Evolutionary conservation across 1,140 invertebrate species (phyloP), one percentile per base, ranked within the genome.

Genomic region (Hypsibius dujardini): DNA sequence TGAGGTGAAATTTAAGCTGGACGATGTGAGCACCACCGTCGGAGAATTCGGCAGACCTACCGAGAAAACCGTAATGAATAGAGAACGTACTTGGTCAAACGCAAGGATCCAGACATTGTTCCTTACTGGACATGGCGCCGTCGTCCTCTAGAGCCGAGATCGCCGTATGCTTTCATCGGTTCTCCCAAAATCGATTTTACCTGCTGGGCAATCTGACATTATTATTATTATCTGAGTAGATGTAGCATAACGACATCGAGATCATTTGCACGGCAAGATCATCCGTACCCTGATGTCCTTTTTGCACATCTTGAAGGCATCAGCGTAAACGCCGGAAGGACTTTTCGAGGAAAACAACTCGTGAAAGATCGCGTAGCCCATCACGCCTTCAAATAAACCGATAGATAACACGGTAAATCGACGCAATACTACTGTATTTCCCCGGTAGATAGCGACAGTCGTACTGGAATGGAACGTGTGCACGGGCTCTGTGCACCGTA

Each of bases 161-260:
- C 62, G 7, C 62, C 62, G 62, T 67, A 42, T 7, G 62, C 62
- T 45, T 67, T 67, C 62, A 67, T 42, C 3, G 62, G 62, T 7
- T 12, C 12, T 15, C 62, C 62, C 42, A 67, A 42, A 15, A 67
- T 67, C 12, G 62, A 67, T 45, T 67, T 12, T 42, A 67, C 62
- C 62, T 67, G 62, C 62, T 15, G 42, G 3, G 45, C 12, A 15
- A 67, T 42, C 45, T 67, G 3, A 42, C 45, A 7, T 56, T 56
- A 56, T 7, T 12, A 56, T 56, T 56, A 7, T 12, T n/a, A 56
- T 56, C 50, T 56, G 50, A 12, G 50, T 56, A 56, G 50, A 56
- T 12, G 7, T 56, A 12, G n/a, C 50, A n/a, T 56, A n/a, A 7
- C 7, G n/a, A 56, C 50, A 56, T 56, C 7, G n/a, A 12, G 7